Evolutionary conservation across 2,888 invertebrate species (phyloP).

Genomic region (Idaea biselata): DNA sequence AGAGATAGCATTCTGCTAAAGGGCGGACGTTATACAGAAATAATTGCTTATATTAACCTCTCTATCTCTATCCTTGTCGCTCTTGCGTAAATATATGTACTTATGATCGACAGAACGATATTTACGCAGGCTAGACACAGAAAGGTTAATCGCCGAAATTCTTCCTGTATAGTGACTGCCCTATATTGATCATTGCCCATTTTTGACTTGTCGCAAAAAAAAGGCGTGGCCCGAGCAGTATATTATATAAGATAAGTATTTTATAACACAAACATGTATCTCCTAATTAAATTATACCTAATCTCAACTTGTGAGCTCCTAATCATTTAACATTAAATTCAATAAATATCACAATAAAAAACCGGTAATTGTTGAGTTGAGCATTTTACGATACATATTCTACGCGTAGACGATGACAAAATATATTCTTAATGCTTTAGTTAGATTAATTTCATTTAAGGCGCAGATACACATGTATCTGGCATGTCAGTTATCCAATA

Average conservation of each 20-base stretch:
- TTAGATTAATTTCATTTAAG: too few species aligned
- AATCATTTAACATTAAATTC: conserved; percentile 3
- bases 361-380: conserved; percentile 3
- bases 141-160: too few species aligned
- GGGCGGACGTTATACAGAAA: not conserved
- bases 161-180: too few species aligned
- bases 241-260: not conserved
- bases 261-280: not conserved
- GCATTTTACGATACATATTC: not conserved
- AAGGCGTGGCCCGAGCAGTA: not conserved
- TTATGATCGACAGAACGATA: too few species aligned
- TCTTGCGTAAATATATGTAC: too few species aligned
- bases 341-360: conserved; percentile 4
- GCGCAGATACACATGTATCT: too few species aligned
- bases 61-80: too few species aligned
- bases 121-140: too few species aligned
- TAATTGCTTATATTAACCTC: not conserved
- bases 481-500: too few species aligned
- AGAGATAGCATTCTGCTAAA: not conserved
- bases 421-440: too few species aligned
- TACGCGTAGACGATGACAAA: not conserved
- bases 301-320: conserved; percentile 1
- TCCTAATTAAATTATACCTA: not conserved
- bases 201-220: not conserved
- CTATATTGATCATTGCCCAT: too few species aligned